Conservation (phyloP, 1,140 invertebrate species). For the Sogatella furcifera region DNA sequence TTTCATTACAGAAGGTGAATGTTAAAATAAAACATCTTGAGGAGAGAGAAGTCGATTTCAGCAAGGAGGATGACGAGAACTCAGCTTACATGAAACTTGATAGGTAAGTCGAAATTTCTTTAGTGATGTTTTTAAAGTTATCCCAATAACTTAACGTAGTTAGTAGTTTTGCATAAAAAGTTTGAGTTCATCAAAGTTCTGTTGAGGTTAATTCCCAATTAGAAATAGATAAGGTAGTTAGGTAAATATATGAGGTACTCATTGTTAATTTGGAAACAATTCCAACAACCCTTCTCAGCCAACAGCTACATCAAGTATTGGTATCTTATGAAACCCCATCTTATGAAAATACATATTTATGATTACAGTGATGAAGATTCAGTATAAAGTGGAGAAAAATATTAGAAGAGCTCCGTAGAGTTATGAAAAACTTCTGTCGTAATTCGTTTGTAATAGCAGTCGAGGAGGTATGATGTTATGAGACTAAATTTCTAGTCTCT, state of each 20-base stretch:
- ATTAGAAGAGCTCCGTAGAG: not conserved
- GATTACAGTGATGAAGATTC: not conserved
- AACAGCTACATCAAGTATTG: slow-evolving; percentile 24
- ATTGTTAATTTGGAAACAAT: slow-evolving; percentile 29
- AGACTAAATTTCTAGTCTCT: too few relatives aligned
- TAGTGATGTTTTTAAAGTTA: not conserved
- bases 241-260: too few relatives aligned
- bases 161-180: too few relatives aligned
- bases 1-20: slow-evolving; percentile 25
- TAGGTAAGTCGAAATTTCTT: slow-evolving; percentile 25
- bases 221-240: too few relatives aligned
- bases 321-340: slow-evolving; percentile 3
- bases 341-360: not conserved
- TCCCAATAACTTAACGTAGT: too few relatives aligned
- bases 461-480: not conserved
- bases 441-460: not conserved
- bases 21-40: slow-evolving; percentile 37
- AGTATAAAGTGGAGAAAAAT: not conserved
- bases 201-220: not conserved
- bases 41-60: slow-evolving; percentile 35
- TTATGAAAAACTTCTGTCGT: not conserved
- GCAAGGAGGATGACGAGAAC: slow-evolving; percentile 33
- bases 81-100: slow-evolving; percentile 42
- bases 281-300: too few relatives aligned
- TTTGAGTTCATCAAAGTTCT: too few relatives aligned